A percentile compares a stretch with the other conserved stretches of the same genome.
Conservation (phyloP, 30 jellyfish, hydroid and myxozoan genomes). For the Pelagia noctiluca region DNA sequence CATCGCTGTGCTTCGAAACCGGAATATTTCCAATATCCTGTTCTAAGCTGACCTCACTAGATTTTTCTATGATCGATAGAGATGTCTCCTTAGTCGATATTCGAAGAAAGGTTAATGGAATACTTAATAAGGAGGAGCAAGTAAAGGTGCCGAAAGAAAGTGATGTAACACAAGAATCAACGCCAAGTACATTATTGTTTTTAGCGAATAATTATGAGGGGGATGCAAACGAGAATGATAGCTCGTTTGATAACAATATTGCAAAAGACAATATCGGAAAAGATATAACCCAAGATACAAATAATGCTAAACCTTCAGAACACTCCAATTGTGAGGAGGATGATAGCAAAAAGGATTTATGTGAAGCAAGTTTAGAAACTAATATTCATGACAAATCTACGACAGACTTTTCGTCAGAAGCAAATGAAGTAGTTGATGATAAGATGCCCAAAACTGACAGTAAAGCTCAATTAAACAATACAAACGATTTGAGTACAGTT, state of each 20-base stretch:
- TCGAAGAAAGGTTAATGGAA: constrained; percentile 42
- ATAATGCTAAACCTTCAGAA: too few relatives aligned
- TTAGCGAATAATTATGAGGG: not conserved
- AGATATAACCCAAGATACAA: too few relatives aligned
- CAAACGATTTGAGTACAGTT: too few relatives aligned
- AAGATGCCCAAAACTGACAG: too few relatives aligned
- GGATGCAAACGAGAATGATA: not conserved
- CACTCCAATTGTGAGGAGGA: too few relatives aligned
- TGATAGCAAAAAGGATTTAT: too few relatives aligned
- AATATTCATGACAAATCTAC: too few relatives aligned
- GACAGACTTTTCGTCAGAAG: too few relatives aligned
- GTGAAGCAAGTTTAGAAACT: too few relatives aligned
- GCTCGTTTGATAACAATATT: not conserved
- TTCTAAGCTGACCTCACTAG: constrained; percentile 43
- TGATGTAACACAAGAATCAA: constrained; percentile 34
- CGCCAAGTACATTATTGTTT: constrained; percentile 18
- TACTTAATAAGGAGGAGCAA: constrained; percentile 43
- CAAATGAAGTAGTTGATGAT: too few relatives aligned
- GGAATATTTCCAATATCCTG: constrained; percentile 85
- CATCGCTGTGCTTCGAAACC: constrained; percentile 89
- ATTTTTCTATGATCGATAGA: constrained; percentile 47
- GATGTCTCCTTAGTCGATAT: constrained; percentile 46
- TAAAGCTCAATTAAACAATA: too few relatives aligned
- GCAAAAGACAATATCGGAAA: not conserved
- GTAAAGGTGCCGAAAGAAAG: too few relatives aligned